Conservation (phyloP, 2,113 vertebrate genomes). For the Nothobranchius kuhntae region DNA sequence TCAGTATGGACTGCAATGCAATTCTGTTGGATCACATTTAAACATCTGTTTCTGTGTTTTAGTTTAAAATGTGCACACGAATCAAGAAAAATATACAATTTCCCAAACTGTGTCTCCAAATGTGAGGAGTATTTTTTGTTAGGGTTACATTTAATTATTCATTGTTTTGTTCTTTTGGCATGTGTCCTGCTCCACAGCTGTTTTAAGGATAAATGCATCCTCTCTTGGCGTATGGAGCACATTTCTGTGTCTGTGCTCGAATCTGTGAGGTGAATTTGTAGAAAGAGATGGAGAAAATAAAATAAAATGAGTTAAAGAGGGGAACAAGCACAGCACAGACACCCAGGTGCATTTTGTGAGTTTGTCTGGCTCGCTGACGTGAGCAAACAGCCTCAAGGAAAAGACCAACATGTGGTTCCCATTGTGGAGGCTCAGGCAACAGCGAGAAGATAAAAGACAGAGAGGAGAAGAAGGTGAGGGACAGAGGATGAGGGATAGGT, state of each 20-base stretch:
- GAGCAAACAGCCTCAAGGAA: slow-evolving; percentile 25
- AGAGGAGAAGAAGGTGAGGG: slow-evolving; percentile 24
- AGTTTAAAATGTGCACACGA: background rate
- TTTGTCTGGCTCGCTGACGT: slow-evolving; percentile 23
- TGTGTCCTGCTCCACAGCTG: slow-evolving; percentile 54
- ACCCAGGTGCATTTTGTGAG: slow-evolving; percentile 40
- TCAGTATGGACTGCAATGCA: background rate
- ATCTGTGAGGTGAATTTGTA: slow-evolving; percentile 27
- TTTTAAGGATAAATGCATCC: slow-evolving; percentile 41
- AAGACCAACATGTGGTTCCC: slow-evolving; percentile 53
- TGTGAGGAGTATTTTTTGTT: slow-evolving; percentile 17
- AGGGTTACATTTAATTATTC: no score
- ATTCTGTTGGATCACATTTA: background rate
- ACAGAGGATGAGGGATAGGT: slow-evolving; percentile 30
- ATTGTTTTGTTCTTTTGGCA: slow-evolving; percentile 18
- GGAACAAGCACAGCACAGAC: slow-evolving; percentile 1
- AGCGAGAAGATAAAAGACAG: slow-evolving; percentile 30
- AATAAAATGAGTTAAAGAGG: background rate
- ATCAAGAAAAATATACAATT: background rate
- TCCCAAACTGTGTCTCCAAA: background rate
- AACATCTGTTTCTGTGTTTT: background rate
- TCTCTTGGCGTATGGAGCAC: slow-evolving; percentile 49
- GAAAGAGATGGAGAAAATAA: slow-evolving; percentile 1
- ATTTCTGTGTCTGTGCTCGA: slow-evolving; percentile 35
- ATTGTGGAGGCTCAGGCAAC: slow-evolving; percentile 28